phyloP scores from a whole-genome alignment of 2,888 invertebrate genomes.

The Bruchidius siliquastri region DNA sequence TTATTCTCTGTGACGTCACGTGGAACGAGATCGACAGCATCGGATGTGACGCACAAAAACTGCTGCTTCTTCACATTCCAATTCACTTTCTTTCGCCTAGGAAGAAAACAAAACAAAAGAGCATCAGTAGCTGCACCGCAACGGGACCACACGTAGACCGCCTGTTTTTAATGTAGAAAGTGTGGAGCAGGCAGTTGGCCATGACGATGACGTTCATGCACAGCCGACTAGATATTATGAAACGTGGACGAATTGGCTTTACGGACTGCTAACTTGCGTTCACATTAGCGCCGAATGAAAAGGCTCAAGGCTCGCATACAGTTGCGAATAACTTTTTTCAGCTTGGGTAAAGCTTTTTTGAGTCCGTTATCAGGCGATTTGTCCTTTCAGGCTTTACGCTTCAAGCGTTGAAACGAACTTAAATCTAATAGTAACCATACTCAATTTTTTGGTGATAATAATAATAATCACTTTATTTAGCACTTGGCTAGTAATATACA shows the following conservation, averaged over 20 bases:
- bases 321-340: too few relatives aligned
- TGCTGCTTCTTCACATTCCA: neutral
- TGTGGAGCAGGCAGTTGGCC: neutral
- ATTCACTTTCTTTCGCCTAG: neutral
- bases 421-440: too few relatives aligned
- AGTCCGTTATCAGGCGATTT: neutral
- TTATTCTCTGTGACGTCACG: too few relatives aligned
- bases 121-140: neutral
- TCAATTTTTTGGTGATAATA: too few relatives aligned
- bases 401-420: too few relatives aligned
- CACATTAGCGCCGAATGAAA: neutral
- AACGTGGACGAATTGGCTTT: neutral
- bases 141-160: neutral
- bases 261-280: neutral
- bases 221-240: neutral
- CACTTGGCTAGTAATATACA: too few relatives aligned
- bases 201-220: neutral
- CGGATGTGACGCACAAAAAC: too few relatives aligned
- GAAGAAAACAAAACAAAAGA: neutral
- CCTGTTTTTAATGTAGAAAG: neutral
- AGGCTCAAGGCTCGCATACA: neutral
- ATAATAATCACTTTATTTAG: too few relatives aligned
- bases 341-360: too few relatives aligned
- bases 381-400: too few relatives aligned
- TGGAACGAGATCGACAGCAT: too few relatives aligned